These are phyloP conservation scores for Scleropages formosus DNA, from an alignment of 2,797 vertebrate species.

Conservation along the genomic window DNA sequence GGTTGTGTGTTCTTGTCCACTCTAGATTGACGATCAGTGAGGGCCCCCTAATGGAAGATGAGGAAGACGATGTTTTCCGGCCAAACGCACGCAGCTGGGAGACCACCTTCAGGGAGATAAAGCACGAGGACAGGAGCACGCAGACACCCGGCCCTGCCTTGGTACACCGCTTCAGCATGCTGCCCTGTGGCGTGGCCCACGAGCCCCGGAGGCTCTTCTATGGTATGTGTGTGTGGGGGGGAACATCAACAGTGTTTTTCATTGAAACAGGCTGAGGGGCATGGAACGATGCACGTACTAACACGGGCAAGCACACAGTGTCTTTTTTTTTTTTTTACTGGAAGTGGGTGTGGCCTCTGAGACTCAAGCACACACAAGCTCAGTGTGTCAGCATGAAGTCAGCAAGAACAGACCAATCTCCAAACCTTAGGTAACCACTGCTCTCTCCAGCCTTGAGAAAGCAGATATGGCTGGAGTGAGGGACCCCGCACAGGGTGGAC, in stretches of 20 bases:
- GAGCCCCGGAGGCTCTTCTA: slow-evolving; percentile 74
- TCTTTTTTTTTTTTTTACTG: too few relatives aligned
- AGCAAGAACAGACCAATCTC: too few relatives aligned
- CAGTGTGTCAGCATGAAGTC: too few relatives aligned
- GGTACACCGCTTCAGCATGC: slow-evolving; percentile 65
- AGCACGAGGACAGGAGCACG: slow-evolving; percentile 67
- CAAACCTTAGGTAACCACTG: too few relatives aligned
- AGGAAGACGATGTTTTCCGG: slow-evolving; percentile 76
- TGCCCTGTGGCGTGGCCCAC: slow-evolving; percentile 66
- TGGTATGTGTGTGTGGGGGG: slow-evolving; percentile 61
- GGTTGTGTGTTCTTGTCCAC: background rate
- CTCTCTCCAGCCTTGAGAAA: too few relatives aligned
- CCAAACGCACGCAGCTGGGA: slow-evolving; percentile 58
- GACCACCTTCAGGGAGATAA: slow-evolving; percentile 68
- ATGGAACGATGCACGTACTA: too few relatives aligned
- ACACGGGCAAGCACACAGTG: too few relatives aligned
- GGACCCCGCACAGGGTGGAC: too few relatives aligned
- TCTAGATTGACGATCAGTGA: slow-evolving; percentile 52
- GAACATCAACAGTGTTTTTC: background rate
- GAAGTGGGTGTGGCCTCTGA: too few relatives aligned
- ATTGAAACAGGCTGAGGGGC: too few relatives aligned
- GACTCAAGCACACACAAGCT: too few relatives aligned
- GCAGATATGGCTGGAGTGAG: too few relatives aligned
- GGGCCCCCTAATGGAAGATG: slow-evolving; percentile 73
- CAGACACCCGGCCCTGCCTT: slow-evolving; percentile 66